Conservation (phyloP, 2,797 vertebrate species). For the Pampus argenteus region DNA sequence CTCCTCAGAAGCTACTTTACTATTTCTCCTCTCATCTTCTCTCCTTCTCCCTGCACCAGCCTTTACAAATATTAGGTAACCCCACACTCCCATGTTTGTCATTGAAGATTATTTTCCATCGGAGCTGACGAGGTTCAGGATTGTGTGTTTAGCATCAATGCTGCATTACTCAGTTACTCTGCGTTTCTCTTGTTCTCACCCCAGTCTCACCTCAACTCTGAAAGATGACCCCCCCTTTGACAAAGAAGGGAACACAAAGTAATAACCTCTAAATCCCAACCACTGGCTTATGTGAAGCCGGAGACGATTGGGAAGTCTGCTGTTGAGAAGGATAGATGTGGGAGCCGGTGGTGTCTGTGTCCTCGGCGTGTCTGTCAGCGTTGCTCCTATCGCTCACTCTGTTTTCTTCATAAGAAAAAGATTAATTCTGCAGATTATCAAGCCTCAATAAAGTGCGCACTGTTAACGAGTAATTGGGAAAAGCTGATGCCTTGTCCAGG, state of each 20-base stretch:
- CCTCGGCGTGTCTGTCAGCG: conserved; percentile 76
- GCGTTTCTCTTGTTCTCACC: conserved; percentile 52
- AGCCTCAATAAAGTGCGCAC: conserved; percentile 78
- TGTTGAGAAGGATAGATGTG: conserved; percentile 44
- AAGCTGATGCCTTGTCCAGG: conserved; percentile 68
- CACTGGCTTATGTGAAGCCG: conserved; percentile 83
- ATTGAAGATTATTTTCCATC: conserved; percentile 58
- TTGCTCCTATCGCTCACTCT: conserved; percentile 68
- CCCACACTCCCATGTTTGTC: conserved; percentile 55
- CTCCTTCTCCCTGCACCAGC: conserved; percentile 9
- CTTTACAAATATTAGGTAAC: conserved; percentile 49
- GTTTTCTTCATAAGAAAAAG: conserved; percentile 80
- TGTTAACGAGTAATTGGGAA: conserved; percentile 74
- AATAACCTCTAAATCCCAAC: conserved; percentile 81
- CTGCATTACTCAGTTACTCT: conserved; percentile 32
- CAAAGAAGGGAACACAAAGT: conserved; percentile 76
- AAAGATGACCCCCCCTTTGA: conserved; percentile 71
- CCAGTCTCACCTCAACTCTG: conserved; percentile 58
- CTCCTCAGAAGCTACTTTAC: conserved; percentile 29
- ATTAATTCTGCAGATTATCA: conserved; percentile 82
- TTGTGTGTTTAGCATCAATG: conserved; percentile 53
- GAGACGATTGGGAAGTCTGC: conserved; percentile 81
- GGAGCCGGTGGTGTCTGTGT: conserved; percentile 61
- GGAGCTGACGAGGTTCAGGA: conserved; percentile 22
- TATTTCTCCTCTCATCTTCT: conserved; percentile 30